Evolutionary conservation across 2,888 invertebrate species (phyloP), one percentile per base, ranked within the genome.

Genomic region (Morinoia aosen): DNA sequence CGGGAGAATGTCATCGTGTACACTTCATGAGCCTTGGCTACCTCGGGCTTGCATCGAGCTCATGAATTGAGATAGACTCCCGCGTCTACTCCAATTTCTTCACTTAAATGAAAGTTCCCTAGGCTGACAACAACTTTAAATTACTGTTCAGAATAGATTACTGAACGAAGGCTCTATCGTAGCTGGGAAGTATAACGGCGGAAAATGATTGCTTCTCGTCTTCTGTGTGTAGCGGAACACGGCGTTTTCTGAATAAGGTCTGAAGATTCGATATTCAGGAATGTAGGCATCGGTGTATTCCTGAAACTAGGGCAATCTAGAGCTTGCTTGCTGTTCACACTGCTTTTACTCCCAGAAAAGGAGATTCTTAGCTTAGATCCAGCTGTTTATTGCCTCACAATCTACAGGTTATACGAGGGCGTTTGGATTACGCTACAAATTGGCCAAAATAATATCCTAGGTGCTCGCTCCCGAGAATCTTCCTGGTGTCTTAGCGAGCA

Each of bases 1-100:
- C 57, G 33, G 40, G n/a, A 57, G 93, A 93, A 93, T 93, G 93
- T 93, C 93, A 57, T 56, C 93, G 93, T 57, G 93, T 93, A 57
- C 93, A 93, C 93, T 57, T 93, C 57, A 57, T 93, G 93, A 57
- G 93, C 40, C 90, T 90, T 39, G 40, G 39, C 90, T 48, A 90
- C 90, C 48, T 90, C 90, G 90, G 8, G 90, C 90, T 40, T 90
- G 39, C 90, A 90, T 90, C 90, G 48, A 40, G 14, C 48, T 90
- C 40, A 90, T 90, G 90, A 90, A 90, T 90, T 90, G 90, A 90
- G 48, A 39, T 39, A 39, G 90, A 90, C 90, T 90, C 40, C 40
- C 39, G 14, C 90, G 48, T 90, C 90, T 40, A 90, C 90, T 90
- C 48, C 90, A 90, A 90, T 90, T 90, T 90, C 90, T 90, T 90